A percentile compares a stretch with the other conserved stretches of the same genome.
Conservation (phyloP, 2,113 vertebrate species). For the Kryptolebias marmoratus region DNA sequence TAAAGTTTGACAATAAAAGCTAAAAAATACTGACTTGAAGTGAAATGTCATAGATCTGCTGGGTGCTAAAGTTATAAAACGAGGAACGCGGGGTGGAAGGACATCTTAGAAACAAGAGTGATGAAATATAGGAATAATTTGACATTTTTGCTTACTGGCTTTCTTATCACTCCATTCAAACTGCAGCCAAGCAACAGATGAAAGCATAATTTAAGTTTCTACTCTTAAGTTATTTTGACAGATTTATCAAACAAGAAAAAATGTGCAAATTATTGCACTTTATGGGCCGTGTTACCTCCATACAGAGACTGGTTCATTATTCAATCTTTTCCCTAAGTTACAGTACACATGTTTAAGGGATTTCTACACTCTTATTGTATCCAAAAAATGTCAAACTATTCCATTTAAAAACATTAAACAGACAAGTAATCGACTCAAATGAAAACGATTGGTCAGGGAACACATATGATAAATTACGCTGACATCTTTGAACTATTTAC, state of each 20-base stretch:
- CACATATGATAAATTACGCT: background rate
- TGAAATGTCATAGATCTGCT: background rate
- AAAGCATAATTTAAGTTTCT: background rate
- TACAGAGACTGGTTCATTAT: too few relatives aligned
- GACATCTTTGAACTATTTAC: constrained; percentile 4
- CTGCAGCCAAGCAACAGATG: background rate
- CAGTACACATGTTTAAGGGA: background rate
- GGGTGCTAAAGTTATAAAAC: too few relatives aligned
- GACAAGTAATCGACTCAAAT: background rate
- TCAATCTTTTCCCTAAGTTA: too few relatives aligned
- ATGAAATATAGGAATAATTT: background rate
- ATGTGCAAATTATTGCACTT: too few relatives aligned
- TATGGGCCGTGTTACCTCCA: too few relatives aligned
- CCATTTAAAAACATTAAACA: constrained; percentile 1
- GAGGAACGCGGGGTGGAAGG: background rate
- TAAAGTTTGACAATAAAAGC: background rate
- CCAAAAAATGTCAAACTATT: background rate
- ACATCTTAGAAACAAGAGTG: background rate
- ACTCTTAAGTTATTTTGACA: too few relatives aligned
- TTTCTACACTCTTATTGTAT: background rate
- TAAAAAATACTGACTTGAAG: background rate
- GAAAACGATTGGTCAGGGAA: too few relatives aligned
- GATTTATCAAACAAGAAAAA: background rate
- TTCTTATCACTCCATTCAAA: too few relatives aligned
- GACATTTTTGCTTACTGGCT: background rate